Base-by-base conservation (phyloP, 1,140 invertebrate genomes). In the Subanguina moxae region DNA sequence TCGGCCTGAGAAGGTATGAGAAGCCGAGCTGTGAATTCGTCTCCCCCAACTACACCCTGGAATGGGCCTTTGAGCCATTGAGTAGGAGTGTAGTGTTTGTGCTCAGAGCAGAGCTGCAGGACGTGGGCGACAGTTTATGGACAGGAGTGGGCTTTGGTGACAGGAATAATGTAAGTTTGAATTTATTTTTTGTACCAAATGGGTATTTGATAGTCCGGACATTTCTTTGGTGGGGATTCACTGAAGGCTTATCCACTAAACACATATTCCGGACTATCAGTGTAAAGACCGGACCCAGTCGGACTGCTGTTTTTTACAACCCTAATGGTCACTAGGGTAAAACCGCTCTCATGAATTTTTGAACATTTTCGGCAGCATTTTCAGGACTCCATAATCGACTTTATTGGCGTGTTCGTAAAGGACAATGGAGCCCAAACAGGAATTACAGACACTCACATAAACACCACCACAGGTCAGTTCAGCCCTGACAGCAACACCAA, bases 1-100 rank as follows among this genome's bases (percentile, higher is more conserved):
- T 5, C 8, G 48, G n/a, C 8, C 48, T 25, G 48, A 52, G 48
- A 21, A 52, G 23, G 23, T 52, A 52, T 52, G n/a, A 52, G 48
- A 52, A 25, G 15, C 48, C 48, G 8, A 52, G 48, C 48, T 76
- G 74, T 57, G 65, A 65, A 3, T 76, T 77, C 46, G 19, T 52
- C 7, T 19, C 68, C 8, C 48, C 42, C 21, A 46, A 73, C 59
- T 76, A 76, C 30, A 52, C 64, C 15, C 43, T 76, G 3, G 64
- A 76, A 70, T 76, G 74, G 74, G 74, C 75, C 19, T 76, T 65
- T 45, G 74, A 76, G 38, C 76, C 74, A 17, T 30, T 57, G 25
- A 75, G 48, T 21, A 59, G 52, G 48, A 77, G 65, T 62, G 57
- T 75, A n/a, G 76, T 76, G 8, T 76, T 76, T 56, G 74, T 76